Evolutionary conservation across 2,888 invertebrate species (phyloP), one percentile per base, ranked within the genome.

Genomic region (Aplocera efformata): DNA sequence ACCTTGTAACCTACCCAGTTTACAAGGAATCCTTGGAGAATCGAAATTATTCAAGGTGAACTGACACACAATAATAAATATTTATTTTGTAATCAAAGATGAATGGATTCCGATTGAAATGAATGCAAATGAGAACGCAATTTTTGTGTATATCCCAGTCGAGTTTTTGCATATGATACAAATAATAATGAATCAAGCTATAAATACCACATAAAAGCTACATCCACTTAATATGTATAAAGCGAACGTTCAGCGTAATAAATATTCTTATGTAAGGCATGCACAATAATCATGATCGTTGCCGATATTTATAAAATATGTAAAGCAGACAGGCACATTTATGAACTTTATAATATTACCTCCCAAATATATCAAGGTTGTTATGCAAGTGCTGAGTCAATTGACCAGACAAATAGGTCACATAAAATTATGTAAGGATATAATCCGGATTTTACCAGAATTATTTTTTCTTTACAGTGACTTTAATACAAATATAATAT

Each of bases 251-350:
- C 28, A 39, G 28, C 27, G 32, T 40, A 40, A 40, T 48, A 31
- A 42, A 43, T 36, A 50, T 33, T 7, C 31, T 40, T 41, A 39
- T 37, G 43, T 41, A 44, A 42, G 27, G 26, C 41, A 17, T 41
- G 17, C 42, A 38, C 43, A 48, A 53, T 48, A 42, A 50, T 6
- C 39, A 48, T 42, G 44, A 50, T 50, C 50, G 5, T 17, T 5
- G 13, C 3, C 13, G 45, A 53, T 53, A 42, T 39, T 32, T 36
- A 27, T 29, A 37, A 34, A 43, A 30, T 30, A 35, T 34, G 28
- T 36, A 40, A 42, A 42, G 33, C 24, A 6, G 13, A 20, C 17
- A 13, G 17, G 26, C 40, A 10, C 24, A 17, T 43, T 31, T 29
- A 41, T 31, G 37, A 29, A 37, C 23, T 30, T 30, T 37, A 30